A percentile compares a stretch with the other conserved stretches of the same genome.
Conservation (phyloP, 2,888 invertebrate genomes). For the Barypeithes pellucidus region DNA sequence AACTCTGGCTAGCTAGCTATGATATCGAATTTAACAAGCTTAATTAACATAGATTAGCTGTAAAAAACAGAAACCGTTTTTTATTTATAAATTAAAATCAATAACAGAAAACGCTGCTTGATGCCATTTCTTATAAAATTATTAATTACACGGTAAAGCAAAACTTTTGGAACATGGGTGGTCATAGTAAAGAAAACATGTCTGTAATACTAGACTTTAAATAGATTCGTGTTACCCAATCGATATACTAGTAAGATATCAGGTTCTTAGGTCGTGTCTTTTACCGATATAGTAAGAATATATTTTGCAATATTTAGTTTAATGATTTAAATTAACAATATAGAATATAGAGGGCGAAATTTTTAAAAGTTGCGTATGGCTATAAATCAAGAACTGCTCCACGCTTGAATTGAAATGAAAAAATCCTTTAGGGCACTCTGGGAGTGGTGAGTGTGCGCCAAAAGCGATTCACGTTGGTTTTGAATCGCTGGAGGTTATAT, state of each 20-base stretch:
- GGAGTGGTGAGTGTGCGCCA: too few relatives aligned
- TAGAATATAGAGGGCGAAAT: neutral
- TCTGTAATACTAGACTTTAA: slow-evolving; percentile 17
- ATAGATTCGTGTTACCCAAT: slow-evolving; percentile 14
- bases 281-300: slow-evolving; percentile 1
- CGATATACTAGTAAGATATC: slow-evolving; percentile 9
- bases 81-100: neutral
- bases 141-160: slow-evolving; percentile 6
- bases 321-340: slow-evolving; percentile 2
- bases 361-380: neutral
- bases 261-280: slow-evolving; percentile 14
- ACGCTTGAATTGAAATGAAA: too few relatives aligned
- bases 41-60: too few relatives aligned
- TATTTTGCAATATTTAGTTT: slow-evolving; percentile 13
- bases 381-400: neutral
- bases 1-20: too few relatives aligned
- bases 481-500: too few relatives aligned
- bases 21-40: too few relatives aligned
- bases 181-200: slow-evolving; percentile 5
- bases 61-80: too few relatives aligned
- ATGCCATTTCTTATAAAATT: neutral
- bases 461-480: too few relatives aligned
- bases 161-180: slow-evolving; percentile 15
- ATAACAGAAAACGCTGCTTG: neutral
- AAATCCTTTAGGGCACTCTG: too few relatives aligned